Evolutionary conservation across 2,888 invertebrate species (phyloP), one percentile per base, ranked within the genome.

Genomic region (Thereva nobilitata): DNA sequence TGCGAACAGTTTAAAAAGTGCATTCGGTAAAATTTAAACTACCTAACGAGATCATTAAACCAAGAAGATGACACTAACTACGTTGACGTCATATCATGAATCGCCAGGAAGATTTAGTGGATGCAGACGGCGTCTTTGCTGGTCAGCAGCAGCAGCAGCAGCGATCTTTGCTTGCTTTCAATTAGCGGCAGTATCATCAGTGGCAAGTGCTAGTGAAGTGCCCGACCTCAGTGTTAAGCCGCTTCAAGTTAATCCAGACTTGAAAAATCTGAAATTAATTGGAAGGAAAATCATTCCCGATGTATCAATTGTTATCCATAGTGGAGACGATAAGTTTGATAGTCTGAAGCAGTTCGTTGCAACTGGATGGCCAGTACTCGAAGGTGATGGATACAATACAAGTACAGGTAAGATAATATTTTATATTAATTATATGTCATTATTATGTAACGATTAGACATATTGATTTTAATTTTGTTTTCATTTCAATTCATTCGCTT

Each of bases 251-350:
- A 79, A 80, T 74, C 73, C 50, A 45, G 54, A 64, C 53, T 45
- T 54, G 44, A 55, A 75, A 40, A 78, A 74, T 67, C 73, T 78
- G 64, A 79, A 78, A 72, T 71, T 77, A 68, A 80, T 80, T 72
- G 78, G 79, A 72, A 76, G 75, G 72, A 78, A 78, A 74, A 73
- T 77, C 65, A 76, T 80, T 72, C 80, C 80, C 69, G 80, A 80
- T 68, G 70, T 75, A n/a, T 45, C 57, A 38, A 34, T 12, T n/a
- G 45, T 67, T 12, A 34, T 67, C 42, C 50, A 64, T 23, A 67
- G 40, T 9, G 42, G 61, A 34, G 67, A 69, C 34, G 65, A 64
- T n/a, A 61, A 67, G 44, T 65, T 65, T 35, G 52, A 67, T 7
- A 55, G 52, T 57, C 61, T 69, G 40, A 64, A 52, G 38, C 55